Conservation (phyloP, 92 coral and sea anemone genomes). For the Galaxea fascicularis region DNA sequence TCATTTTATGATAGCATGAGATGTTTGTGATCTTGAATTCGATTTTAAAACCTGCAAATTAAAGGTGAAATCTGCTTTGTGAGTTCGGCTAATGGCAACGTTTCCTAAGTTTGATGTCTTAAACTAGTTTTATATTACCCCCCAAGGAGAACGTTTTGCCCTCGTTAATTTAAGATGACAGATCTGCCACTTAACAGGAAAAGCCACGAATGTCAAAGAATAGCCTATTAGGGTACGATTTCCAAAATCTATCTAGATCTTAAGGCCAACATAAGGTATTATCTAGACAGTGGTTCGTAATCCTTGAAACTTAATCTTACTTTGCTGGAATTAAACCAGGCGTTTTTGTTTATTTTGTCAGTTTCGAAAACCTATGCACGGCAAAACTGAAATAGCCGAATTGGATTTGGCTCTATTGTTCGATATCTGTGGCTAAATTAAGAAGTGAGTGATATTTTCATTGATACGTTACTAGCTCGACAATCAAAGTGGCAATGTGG, state of each 20-base stretch:
- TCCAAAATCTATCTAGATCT: constrained; percentile 18
- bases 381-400: constrained; percentile 49
- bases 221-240: constrained; percentile 9
- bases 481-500: constrained; percentile 79
- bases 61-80: neutral
- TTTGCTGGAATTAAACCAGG: constrained; percentile 40
- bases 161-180: constrained; percentile 57
- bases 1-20: constrained; percentile 13
- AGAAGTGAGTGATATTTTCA: constrained; percentile 71
- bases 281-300: constrained; percentile 21
- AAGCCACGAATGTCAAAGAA: constrained; percentile 1
- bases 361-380: constrained; percentile 39
- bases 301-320: constrained; percentile 40
- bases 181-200: constrained; percentile 50
- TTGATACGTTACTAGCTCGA: constrained; percentile 67
- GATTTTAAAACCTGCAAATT: constrained; percentile 2
- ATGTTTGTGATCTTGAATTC: constrained; percentile 8
- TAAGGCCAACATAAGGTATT: constrained; percentile 32
- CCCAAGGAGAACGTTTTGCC: constrained; percentile 38
- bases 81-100: constrained; percentile 9
- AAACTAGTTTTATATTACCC: constrained; percentile 52
- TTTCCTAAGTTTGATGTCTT: constrained; percentile 38
- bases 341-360: constrained; percentile 48
- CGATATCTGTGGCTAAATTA: constrained; percentile 42
- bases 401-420: constrained; percentile 72